Percentiles rank a stretch among this genome's conserved stretches.
Conservation (phyloP, 2,797 vertebrate genomes). For the Heliangelus exortis region DNA sequence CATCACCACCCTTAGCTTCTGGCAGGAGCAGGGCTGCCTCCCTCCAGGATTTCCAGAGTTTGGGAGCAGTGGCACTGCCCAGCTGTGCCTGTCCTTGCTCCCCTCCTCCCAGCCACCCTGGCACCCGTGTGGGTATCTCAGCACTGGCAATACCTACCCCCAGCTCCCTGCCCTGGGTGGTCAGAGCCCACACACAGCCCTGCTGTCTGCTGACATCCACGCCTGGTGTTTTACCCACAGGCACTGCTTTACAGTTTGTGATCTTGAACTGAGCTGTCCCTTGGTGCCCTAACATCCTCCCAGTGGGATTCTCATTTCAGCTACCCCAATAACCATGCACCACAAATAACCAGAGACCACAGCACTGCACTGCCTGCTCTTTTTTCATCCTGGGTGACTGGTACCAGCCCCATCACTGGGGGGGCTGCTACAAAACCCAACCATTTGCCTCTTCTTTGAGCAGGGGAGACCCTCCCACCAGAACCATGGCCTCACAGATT, state of each 20-base stretch:
- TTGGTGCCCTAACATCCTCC: not conserved
- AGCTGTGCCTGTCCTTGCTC: accelerated
- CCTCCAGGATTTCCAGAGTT: not conserved
- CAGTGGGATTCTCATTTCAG: not conserved
- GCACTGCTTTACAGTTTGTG: not conserved
- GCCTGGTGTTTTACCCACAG: not conserved
- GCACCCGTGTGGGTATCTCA: not conserved
- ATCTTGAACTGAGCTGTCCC: not conserved
- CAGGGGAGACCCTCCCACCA: not conserved
- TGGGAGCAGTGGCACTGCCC: not conserved
- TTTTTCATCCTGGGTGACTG: not conserved
- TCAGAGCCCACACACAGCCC: not conserved
- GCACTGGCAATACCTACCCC: accelerated
- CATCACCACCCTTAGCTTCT: not conserved
- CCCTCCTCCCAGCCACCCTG: not conserved
- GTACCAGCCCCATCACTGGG: not conserved
- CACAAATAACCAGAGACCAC: too few species aligned
- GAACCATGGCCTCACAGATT: not conserved
- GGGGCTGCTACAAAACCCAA: not conserved
- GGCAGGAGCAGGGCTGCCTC: not conserved
- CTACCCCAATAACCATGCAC: not conserved
- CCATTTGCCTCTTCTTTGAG: not conserved
- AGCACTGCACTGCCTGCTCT: not conserved
- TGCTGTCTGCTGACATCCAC: not conserved
- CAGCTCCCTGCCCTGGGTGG: not conserved